These are phyloP conservation scores for Phataginus tricuspis DNA, from an alignment of 2,797 vertebrate genomes.

Conservation along the genomic window DNA sequence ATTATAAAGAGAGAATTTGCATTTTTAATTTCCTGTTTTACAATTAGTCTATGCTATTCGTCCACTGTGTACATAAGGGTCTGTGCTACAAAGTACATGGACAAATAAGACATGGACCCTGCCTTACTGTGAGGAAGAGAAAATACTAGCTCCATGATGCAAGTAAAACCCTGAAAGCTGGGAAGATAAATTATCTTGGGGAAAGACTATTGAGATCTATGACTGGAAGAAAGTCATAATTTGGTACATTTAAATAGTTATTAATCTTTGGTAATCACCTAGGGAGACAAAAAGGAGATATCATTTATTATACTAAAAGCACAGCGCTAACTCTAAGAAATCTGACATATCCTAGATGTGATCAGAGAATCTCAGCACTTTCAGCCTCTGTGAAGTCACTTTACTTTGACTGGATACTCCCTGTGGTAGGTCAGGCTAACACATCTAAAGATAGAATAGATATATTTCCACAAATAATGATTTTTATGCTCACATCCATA, in stretches of 20 bases:
- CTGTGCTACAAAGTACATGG: neutral
- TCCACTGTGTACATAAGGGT: neutral
- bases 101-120: neutral
- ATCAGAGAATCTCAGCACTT: slow-evolving; percentile 49
- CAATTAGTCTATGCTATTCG: neutral
- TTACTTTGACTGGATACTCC: slow-evolving; percentile 31
- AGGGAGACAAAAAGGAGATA: slow-evolving; percentile 7
- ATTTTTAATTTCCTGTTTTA: slow-evolving; percentile 54
- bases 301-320: slow-evolving; percentile 26
- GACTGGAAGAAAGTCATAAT: slow-evolving; percentile 28
- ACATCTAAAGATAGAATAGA: slow-evolving; percentile 38
- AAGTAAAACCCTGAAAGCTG: slow-evolving; percentile 34
- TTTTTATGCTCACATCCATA: slow-evolving; percentile 14
- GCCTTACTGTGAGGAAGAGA: neutral
- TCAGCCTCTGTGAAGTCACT: neutral
- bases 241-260: neutral
- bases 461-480: slow-evolving; percentile 33
- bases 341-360: neutral
- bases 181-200: neutral
- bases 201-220: neutral
- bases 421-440: neutral
- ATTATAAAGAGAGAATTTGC: slow-evolving; percentile 29
- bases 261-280: neutral
- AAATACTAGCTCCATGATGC: neutral
- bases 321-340: neutral